These are phyloP conservation scores for Chloroceryle inda DNA, from an alignment of 2,797 vertebrate genomes.

Conservation along the genomic window DNA sequence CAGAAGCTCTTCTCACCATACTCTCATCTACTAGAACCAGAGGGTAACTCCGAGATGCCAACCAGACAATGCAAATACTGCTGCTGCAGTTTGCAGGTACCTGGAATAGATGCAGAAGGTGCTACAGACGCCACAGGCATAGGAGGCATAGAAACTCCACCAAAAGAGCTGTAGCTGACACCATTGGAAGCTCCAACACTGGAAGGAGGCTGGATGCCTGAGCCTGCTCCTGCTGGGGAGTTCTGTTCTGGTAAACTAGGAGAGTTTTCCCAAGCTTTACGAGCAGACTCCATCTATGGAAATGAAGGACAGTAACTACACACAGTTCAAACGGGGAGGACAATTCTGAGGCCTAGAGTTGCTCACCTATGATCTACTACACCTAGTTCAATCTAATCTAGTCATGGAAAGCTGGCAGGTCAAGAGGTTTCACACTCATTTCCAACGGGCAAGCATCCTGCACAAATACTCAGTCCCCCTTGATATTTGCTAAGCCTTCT, in stretches of 20 bases:
- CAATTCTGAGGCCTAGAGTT: neutral
- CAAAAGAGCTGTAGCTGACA: constrained; percentile 97
- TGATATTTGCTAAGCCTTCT: neutral
- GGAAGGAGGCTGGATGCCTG: constrained; percentile 90
- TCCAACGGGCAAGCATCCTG: neutral
- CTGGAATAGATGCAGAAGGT: constrained; percentile 97
- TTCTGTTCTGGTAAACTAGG: constrained; percentile 96
- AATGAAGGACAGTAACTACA: constrained; percentile 1
- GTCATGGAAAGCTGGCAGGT: neutral
- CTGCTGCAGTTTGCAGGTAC: constrained; percentile 74
- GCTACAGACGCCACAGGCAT: constrained; percentile 98
- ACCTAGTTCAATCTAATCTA: neutral
- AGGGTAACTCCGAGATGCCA: neutral
- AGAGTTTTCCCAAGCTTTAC: constrained; percentile 99
- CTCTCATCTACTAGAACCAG: neutral
- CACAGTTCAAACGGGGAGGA: neutral
- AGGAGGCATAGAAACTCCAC: constrained; percentile 95
- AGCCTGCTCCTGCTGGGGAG: constrained; percentile 87
- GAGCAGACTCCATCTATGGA: constrained; percentile 96
- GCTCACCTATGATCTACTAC: neutral
- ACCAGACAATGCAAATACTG: neutral
- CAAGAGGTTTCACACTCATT: neutral
- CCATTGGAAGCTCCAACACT: constrained; percentile 92
- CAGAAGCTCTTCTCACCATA: neutral
- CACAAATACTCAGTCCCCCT: neutral